These are phyloP conservation scores for Caretta caretta DNA, from an alignment of 2,113 vertebrate genomes.

Conservation along the genomic window DNA sequence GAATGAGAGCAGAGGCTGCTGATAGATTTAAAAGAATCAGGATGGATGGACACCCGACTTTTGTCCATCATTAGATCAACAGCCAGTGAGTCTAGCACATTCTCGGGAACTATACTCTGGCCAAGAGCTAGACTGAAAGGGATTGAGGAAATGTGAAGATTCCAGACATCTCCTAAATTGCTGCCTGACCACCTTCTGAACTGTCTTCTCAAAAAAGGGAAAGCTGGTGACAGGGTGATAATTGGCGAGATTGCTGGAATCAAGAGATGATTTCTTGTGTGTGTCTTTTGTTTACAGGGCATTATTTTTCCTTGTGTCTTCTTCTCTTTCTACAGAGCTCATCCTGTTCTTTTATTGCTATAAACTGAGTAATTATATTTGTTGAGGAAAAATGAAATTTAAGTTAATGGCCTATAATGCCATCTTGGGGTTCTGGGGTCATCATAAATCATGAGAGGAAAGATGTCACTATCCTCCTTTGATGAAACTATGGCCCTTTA, in stretches of 20 bases:
- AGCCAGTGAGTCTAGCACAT: background rate
- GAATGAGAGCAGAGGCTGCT: background rate
- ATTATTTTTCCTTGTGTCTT: background rate
- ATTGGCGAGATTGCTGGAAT: background rate
- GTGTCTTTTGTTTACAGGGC: background rate
- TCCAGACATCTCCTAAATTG: background rate
- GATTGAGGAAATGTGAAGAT: background rate
- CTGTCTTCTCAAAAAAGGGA: background rate
- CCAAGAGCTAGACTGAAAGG: background rate
- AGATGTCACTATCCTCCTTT: background rate
- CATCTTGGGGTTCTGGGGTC: background rate
- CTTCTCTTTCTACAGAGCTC: background rate
- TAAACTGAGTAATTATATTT: background rate
- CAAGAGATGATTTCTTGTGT: background rate
- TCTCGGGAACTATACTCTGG: background rate
- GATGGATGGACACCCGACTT: background rate
- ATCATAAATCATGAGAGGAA: background rate
- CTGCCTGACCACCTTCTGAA: background rate
- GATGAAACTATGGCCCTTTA: background rate
- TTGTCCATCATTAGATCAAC: background rate
- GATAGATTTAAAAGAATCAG: background rate
- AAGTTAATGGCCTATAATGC: background rate
- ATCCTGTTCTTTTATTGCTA: background rate
- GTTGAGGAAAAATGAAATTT: background rate
- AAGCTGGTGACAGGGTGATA: background rate